Percentiles rank a stretch among this genome's conserved stretches.
These are phyloP conservation scores for Carcharodon carcharias DNA, from an alignment of 2,797 vertebrate species.

Conservation along the genomic window DNA sequence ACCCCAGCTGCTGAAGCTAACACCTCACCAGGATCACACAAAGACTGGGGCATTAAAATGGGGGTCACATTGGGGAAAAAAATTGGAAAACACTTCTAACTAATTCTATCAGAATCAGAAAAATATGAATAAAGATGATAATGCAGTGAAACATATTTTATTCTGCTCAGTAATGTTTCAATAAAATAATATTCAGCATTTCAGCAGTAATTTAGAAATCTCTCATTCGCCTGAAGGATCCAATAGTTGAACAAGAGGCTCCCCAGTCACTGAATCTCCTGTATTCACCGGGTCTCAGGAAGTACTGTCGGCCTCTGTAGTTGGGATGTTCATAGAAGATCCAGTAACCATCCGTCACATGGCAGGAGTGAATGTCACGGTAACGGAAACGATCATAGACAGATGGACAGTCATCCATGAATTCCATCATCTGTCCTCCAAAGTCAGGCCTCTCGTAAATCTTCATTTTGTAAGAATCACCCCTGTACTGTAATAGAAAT, in stretches of 20 bases:
- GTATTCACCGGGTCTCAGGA: constrained; percentile 64
- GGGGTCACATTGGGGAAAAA: too few relatives aligned
- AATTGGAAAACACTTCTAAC: not conserved
- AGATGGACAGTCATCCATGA: constrained; percentile 66
- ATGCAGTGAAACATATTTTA: not conserved
- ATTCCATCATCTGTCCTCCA: constrained; percentile 63
- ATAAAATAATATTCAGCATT: not conserved
- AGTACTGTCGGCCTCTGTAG: constrained; percentile 66
- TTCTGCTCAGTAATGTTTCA: not conserved
- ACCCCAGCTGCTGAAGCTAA: too few relatives aligned
- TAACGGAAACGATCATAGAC: constrained; percentile 57
- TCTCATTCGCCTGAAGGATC: constrained; percentile 66
- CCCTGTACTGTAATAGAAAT: constrained; percentile 54
- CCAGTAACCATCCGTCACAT: constrained; percentile 65
- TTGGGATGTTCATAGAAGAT: constrained; percentile 68
- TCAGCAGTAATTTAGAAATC: not conserved
- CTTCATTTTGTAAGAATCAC: constrained; percentile 60
- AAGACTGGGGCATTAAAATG: too few relatives aligned
- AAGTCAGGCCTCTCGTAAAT: constrained; percentile 64
- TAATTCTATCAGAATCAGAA: not conserved
- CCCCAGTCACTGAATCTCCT: constrained; percentile 62
- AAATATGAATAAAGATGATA: not conserved
- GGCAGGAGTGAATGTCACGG: constrained; percentile 63
- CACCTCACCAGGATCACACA: too few relatives aligned
- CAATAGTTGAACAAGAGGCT: constrained; percentile 59